These are phyloP conservation scores for Cricetomys ansorgei DNA, from an alignment of 2,113 vertebrate genomes.

Conservation along the genomic window DNA sequence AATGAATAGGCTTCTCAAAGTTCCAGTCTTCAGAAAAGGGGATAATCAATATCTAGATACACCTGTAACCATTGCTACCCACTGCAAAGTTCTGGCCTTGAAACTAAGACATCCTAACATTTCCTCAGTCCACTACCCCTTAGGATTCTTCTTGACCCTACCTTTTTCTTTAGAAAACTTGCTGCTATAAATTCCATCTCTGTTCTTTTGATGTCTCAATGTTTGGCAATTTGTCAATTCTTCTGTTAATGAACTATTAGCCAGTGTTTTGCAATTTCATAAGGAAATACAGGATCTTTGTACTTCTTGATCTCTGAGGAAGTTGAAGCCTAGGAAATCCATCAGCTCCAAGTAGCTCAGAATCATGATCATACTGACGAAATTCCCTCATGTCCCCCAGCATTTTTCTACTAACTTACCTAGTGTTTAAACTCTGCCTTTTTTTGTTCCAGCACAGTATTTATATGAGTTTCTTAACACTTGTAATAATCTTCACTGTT, in stretches of 20 bases:
- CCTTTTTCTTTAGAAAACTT: not conserved
- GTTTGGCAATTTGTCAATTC: not conserved
- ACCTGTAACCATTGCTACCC: fast-evolving
- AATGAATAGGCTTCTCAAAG: not conserved
- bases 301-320: not conserved
- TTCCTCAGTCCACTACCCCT: not conserved
- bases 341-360: not conserved
- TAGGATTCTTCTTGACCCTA: not conserved
- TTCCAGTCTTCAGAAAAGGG: not conserved
- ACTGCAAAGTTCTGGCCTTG: not conserved
- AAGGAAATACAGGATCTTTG: not conserved
- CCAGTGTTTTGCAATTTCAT: not conserved
- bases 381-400: not conserved
- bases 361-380: not conserved
- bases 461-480: not conserved
- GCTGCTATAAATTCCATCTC: not conserved
- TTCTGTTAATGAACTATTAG: not conserved
- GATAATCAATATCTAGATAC: too few relatives aligned
- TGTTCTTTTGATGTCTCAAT: not conserved
- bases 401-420: not conserved
- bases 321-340: not conserved
- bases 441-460: not conserved
- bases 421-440: not conserved
- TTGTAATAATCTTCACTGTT: not conserved
- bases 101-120: too few relatives aligned